Base-by-base conservation (phyloP, 2,888 invertebrate genomes). In the Polyommatus iphigenia region DNA sequence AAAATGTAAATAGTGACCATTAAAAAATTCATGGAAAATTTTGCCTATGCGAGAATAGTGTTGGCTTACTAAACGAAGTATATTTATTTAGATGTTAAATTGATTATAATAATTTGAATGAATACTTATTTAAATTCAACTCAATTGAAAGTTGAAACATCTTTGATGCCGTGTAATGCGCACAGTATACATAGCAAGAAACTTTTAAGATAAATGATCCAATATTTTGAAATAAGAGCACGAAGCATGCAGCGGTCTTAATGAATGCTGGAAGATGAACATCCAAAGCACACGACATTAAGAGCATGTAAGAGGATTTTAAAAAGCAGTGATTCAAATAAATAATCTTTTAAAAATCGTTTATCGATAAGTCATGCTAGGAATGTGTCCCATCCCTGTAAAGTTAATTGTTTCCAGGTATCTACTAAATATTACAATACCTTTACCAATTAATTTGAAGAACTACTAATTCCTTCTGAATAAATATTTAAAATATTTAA, bases 331-430 rank as follows among this genome's bases (percentile, higher is more conserved):
- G 4, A 67, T 67, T 62, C 10, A 62, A 8, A 29, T 29, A 15
- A 62, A 62, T 59, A 20, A 20, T 59, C 5, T 59, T 1, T 4
- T 18, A 15, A n/a, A 13, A 62, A 3, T 24, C 10, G 62, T 29
- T 15, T 32, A 67, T 67, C 67, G 67, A 67, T 67, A 67, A 67
- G 29, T 67, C 67, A 67, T 67, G 67, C 67, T 32, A 32, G 18
- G 67, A 67, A 29, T 10, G 29, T 67, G 67, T 24, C 18, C 67
- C 18, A 67, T 67, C 32, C 29, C 67, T 67, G 18, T 20, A 2
- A 1, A 15, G 29, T 67, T 67, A 15, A 67, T 20, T 32, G 18
- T 15, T 67, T 20, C 46, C 0, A 13, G 10, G 46, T 46, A 10
- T 10, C 29, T 24, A 24, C 10, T 5, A 54, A 46, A 8, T 46